phyloP scores from a whole-genome alignment of 2,113 vertebrate species.

The Cygnus buccinator region DNA sequence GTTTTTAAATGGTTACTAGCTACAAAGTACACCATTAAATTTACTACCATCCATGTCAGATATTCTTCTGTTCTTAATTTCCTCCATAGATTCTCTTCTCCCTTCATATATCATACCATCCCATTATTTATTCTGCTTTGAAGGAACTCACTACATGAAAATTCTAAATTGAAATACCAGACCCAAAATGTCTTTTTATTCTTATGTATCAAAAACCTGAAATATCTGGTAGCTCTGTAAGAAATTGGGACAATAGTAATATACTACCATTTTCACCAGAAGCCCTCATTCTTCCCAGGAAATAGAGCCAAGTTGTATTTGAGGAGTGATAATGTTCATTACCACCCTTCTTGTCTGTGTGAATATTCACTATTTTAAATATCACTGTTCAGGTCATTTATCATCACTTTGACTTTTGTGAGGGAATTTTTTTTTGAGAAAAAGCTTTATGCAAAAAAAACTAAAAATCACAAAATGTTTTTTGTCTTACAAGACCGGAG shows the following conservation, averaged over 20 bases:
- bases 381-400: not conserved
- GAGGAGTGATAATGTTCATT: not conserved
- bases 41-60: not conserved
- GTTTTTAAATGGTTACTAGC: not conserved
- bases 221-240: conserved; percentile 1
- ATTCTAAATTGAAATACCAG: not conserved
- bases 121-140: not conserved
- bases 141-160: not conserved
- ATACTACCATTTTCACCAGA: not conserved
- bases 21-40: not conserved
- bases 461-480: not conserved
- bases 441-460: not conserved
- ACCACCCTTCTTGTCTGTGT: not conserved
- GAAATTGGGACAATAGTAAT: not conserved
- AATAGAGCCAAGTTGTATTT: not conserved
- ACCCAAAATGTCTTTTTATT: not conserved
- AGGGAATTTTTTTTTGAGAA: not conserved
- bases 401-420: not conserved
- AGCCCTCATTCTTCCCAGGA: not conserved
- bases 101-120: not conserved
- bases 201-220: not conserved
- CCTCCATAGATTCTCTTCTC: not conserved
- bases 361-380: not conserved
- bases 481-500: not conserved
- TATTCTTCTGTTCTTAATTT: not conserved